Percentiles rank a stretch among this genome's conserved stretches.
These are phyloP conservation scores for Macquaria ambigua DNA, from an alignment of 2,113 vertebrate genomes.

Conservation along the genomic window DNA sequence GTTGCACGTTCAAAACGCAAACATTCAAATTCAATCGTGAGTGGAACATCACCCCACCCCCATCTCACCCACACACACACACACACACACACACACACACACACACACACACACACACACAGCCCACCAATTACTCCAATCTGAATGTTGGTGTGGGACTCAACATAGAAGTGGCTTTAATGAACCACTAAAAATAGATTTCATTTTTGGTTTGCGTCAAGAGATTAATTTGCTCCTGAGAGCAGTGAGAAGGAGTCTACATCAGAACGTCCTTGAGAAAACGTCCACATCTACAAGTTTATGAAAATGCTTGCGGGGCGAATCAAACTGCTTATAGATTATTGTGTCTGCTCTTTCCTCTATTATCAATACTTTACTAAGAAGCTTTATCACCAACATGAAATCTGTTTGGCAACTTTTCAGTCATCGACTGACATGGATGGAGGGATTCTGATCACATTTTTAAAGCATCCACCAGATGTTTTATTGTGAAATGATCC, in stretches of 20 bases:
- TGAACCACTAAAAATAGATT: slow-evolving; percentile 68
- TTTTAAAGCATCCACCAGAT: not conserved
- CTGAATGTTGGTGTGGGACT: slow-evolving; percentile 28
- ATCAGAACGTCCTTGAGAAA: slow-evolving; percentile 56
- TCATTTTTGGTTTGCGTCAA: slow-evolving; percentile 42
- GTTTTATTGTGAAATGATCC: slow-evolving; percentile 3
- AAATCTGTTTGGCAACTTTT: slow-evolving; percentile 20
- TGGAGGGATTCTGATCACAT: not conserved
- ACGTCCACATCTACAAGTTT: slow-evolving; percentile 13
- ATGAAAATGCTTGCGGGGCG: slow-evolving; percentile 30
- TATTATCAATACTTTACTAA: not conserved
- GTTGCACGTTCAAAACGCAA: slow-evolving; percentile 15
- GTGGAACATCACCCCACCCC: slow-evolving; percentile 19
- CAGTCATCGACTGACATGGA: not conserved
- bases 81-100: slow-evolving; percentile 14
- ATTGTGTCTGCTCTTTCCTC: not conserved
- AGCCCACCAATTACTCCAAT: slow-evolving; percentile 43
- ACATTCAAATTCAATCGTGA: slow-evolving; percentile 50
- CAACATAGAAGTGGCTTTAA: slow-evolving; percentile 47
- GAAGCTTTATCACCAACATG: not conserved
- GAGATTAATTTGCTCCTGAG: slow-evolving; percentile 49
- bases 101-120: slow-evolving; percentile 14
- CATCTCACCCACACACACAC: not conserved
- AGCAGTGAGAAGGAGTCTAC: not conserved
- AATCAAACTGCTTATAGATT: slow-evolving; percentile 23